phyloP scores from a whole-genome alignment of 2,797 vertebrate species.

The Discoglossus pictus region DNA sequence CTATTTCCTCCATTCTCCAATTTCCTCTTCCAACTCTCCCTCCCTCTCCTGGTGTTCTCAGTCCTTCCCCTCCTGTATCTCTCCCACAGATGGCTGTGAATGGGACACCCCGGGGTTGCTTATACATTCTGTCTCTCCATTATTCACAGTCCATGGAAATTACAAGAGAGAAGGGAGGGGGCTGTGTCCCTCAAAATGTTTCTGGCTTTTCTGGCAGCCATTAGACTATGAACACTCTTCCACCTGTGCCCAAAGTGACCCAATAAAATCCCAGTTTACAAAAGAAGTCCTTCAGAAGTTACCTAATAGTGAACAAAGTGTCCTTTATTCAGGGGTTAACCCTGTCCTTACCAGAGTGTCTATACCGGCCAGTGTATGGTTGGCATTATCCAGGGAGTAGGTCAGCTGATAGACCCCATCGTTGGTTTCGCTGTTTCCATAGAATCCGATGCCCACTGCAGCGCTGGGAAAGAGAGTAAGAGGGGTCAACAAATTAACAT shows the following conservation, averaged over 20 bases:
- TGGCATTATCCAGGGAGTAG: conserved; percentile 88
- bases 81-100: conserved; percentile 23
- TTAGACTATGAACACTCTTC: not conserved
- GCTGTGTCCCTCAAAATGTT: too few species aligned
- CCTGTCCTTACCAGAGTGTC: conserved; percentile 80
- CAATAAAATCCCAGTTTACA: not conserved
- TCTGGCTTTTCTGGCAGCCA: not conserved
- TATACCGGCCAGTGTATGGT: conserved; percentile 86
- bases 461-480: conserved; percentile 67
- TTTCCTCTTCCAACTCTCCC: too few species aligned
- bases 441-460: conserved; percentile 92
- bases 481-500: too few species aligned
- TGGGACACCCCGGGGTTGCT: not conserved
- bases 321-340: not conserved
- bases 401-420: conserved; percentile 92
- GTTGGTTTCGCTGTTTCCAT: conserved; percentile 95
- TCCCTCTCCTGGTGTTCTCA: not conserved
- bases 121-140: conserved; percentile 6
- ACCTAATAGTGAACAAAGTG: too few species aligned
- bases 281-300: not conserved
- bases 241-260: not conserved
- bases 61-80: not conserved
- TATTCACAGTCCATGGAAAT: conserved; percentile 40
- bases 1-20: too few species aligned
- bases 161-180: too few species aligned